A percentile compares a stretch with the other conserved stretches of the same genome.
Conservation (phyloP, 2,797 vertebrate genomes). For the Manis crassicaudata region DNA sequence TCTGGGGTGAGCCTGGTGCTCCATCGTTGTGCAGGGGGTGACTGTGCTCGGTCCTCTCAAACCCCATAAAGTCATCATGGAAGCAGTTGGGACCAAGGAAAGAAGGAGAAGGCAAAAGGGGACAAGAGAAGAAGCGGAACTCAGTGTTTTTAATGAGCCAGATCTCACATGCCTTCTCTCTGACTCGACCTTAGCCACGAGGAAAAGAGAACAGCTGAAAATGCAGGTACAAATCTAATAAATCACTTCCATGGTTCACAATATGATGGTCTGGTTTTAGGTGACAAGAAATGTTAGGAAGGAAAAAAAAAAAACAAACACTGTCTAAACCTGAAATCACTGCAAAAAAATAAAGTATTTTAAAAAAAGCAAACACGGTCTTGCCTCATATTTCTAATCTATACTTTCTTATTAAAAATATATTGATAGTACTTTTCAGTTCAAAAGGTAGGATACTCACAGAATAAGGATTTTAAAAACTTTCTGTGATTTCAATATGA, state of each 20-base stretch:
- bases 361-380: neutral
- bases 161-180: fast-evolving
- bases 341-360: neutral
- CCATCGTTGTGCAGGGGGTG: neutral
- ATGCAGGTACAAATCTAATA: neutral
- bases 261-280: neutral
- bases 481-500: neutral
- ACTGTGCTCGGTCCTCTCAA: too few relatives aligned
- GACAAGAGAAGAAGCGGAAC: neutral
- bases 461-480: neutral
- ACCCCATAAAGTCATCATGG: fast-evolving
- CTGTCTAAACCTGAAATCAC: neutral
- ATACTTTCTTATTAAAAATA: neutral
- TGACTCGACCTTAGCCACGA: neutral
- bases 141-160: neutral
- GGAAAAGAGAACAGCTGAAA: neutral
- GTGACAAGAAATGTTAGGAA: neutral
- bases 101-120: fast-evolving
- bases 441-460: neutral
- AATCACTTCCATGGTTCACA: neutral
- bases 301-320: neutral
- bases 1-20: neutral
- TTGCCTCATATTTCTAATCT: neutral
- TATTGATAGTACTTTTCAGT: neutral
- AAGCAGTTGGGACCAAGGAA: too few relatives aligned